phyloP scores from a whole-genome alignment of 1,140 invertebrate species.

The Hermatobates lingyangjiaoensis region DNA sequence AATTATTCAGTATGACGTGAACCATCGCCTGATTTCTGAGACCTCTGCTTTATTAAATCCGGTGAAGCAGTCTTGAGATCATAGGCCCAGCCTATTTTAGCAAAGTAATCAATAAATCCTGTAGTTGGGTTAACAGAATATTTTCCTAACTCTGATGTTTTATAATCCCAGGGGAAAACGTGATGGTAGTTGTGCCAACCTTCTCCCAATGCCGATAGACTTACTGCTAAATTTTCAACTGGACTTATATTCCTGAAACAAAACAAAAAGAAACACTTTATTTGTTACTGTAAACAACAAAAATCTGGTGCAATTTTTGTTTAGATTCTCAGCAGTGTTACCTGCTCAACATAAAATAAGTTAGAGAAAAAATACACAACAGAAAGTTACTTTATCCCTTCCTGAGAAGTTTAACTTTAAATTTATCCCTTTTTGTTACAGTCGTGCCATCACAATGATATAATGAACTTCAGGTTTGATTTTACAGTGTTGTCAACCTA shows the following conservation, averaged over 20 bases:
- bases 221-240: conserved; percentile 47
- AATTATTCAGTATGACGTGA: too few species aligned
- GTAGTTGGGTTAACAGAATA: conserved; percentile 46
- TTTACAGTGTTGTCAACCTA: too few species aligned
- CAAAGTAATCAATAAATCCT: conserved; percentile 48
- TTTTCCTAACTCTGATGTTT: conserved; percentile 57
- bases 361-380: too few species aligned
- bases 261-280: not conserved
- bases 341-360: too few species aligned
- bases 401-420: too few species aligned
- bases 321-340: too few species aligned
- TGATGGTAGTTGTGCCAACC: conserved; percentile 95
- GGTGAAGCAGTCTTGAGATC: conserved; percentile 38
- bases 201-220: conserved; percentile 52
- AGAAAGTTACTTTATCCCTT: too few species aligned
- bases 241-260: conserved; percentile 44
- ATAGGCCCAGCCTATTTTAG: conserved; percentile 50
- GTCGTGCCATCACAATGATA: too few species aligned
- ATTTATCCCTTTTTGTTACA: too few species aligned
- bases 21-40: conserved; percentile 43
- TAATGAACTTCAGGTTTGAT: too few species aligned
- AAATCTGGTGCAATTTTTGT: too few species aligned
- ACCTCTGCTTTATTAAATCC: conserved; percentile 39
- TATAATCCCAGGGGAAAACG: conserved; percentile 74
- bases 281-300: not conserved